A percentile compares a stretch with the other conserved stretches of the same genome.
Conservation (phyloP, 2,113 vertebrate species). For the Hyaena hyaena region DNA sequence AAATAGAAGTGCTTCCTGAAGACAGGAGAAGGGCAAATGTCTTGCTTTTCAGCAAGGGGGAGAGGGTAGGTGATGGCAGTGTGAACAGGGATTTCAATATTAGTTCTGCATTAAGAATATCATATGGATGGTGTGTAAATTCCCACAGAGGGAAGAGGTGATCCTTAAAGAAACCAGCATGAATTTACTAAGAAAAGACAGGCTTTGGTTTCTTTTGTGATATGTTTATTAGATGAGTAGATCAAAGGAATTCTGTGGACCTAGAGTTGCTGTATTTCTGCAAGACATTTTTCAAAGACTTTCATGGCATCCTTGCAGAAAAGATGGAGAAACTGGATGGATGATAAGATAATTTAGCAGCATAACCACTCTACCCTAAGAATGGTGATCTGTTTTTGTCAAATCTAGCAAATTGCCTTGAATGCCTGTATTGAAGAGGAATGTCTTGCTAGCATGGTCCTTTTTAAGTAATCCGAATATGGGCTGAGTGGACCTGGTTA, state of each 20-base stretch:
- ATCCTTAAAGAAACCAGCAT: constrained; percentile 33
- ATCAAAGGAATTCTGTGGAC: constrained; percentile 46
- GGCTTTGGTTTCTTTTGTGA: constrained; percentile 15
- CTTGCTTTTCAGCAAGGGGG: constrained; percentile 52
- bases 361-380: not conserved
- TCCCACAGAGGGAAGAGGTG: not conserved
- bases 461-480: constrained; percentile 52
- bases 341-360: constrained; percentile 21
- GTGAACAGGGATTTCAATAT: not conserved
- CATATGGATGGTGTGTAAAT: not conserved
- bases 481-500: not conserved
- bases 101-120: constrained; percentile 40
- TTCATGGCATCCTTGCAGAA: constrained; percentile 31
- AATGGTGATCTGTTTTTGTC: constrained; percentile 42
- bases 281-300: constrained; percentile 55
- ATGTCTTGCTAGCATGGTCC: constrained; percentile 37
- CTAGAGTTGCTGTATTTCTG: constrained; percentile 45
- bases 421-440: not conserved
- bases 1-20: constrained; percentile 46
- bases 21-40: constrained; percentile 1
- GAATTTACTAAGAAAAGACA: constrained; percentile 25
- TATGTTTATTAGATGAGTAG: constrained; percentile 25
- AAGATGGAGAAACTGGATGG: constrained; percentile 1
- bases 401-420: constrained; percentile 45
- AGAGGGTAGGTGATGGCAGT: constrained; percentile 44